Evolutionary conservation across 2,888 invertebrate species (phyloP).

Genomic region (Galerucella pusilla): DNA sequence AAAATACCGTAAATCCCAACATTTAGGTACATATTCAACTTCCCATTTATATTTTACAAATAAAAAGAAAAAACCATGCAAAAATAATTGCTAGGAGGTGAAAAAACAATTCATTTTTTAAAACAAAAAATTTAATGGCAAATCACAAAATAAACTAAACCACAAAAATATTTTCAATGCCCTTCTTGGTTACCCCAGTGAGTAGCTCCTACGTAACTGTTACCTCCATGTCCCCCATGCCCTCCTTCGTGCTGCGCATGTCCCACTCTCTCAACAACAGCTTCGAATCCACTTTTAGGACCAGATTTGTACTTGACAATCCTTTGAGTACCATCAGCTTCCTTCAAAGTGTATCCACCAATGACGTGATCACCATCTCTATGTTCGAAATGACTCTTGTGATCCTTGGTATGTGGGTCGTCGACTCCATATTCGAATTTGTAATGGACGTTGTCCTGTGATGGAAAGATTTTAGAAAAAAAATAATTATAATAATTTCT

Average conservation of each 20-base stretch:
- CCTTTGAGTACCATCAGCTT: conserved; percentile 62
- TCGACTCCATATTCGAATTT: conserved; percentile 62
- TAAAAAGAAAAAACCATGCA: too few species aligned
- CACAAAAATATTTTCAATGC: neutral
- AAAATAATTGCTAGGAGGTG: too few species aligned
- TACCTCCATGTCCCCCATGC: conserved; percentile 26
- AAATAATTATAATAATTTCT: neutral
- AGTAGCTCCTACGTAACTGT: conserved; percentile 51
- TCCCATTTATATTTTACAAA: too few species aligned
- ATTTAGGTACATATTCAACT: too few species aligned
- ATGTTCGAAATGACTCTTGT: conserved; percentile 60
- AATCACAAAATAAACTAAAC: neutral
- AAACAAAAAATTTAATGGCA: neutral
- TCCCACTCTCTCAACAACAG: conserved; percentile 51
- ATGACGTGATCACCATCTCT: conserved; percentile 61
- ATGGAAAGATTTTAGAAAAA: neutral
- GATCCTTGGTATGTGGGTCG: conserved; percentile 62
- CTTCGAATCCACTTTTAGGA: conserved; percentile 50
- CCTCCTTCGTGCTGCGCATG: conserved; percentile 47
- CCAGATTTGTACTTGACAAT: conserved; percentile 58
- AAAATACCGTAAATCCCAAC: too few species aligned
- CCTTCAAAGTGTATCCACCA: conserved; percentile 59
- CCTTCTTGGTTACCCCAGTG: conserved; percentile 46
- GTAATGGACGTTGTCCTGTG: conserved; percentile 52
- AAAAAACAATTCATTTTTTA: too few species aligned